phyloP scores from a whole-genome alignment of 2,113 vertebrate genomes.

The Silurus meridionalis region DNA sequence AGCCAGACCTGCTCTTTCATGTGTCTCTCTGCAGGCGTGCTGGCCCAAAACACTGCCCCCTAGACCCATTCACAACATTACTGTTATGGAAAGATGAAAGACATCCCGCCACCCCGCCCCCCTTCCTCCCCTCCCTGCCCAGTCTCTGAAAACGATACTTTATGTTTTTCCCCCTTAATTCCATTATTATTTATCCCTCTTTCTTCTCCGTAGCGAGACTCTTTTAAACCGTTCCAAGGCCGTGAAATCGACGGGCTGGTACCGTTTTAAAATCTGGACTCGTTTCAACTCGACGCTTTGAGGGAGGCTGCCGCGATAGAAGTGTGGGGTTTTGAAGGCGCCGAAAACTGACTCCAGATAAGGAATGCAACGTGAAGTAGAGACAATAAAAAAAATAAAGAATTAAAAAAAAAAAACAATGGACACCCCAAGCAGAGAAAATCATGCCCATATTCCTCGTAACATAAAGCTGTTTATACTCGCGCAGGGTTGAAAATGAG shows the following conservation, averaged over 20 bases:
- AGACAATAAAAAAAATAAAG: conserved; percentile 41
- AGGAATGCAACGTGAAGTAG: conserved; percentile 52
- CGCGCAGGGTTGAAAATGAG: neutral
- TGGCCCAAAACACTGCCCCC: conserved; percentile 65
- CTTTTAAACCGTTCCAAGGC: conserved; percentile 75
- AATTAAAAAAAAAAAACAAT: conserved; percentile 57
- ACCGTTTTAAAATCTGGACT: conserved; percentile 69
- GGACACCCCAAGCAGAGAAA: conserved; percentile 18
- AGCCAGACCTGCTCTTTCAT: conserved; percentile 67
- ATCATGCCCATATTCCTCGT: conserved; percentile 26
- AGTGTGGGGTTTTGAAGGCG: conserved; percentile 64
- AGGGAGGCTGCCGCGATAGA: conserved; percentile 68
- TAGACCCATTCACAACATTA: conserved; percentile 71
- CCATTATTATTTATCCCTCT: conserved; percentile 75
- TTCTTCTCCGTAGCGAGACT: conserved; percentile 65
- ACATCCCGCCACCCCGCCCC: conserved; percentile 45
- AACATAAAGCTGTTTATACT: conserved; percentile 5
- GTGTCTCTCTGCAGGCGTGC: conserved; percentile 67
- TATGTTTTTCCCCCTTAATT: conserved; percentile 69
- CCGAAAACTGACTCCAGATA: conserved; percentile 70
- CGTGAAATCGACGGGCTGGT: conserved; percentile 67
- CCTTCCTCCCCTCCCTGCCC: conserved; percentile 4
- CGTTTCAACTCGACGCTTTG: conserved; percentile 71
- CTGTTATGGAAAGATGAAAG: conserved; percentile 77
- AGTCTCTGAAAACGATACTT: conserved; percentile 66